Evolutionary conservation across 2,888 invertebrate genomes (phyloP).

Genomic region (Psylliodes chrysocephalus): DNA sequence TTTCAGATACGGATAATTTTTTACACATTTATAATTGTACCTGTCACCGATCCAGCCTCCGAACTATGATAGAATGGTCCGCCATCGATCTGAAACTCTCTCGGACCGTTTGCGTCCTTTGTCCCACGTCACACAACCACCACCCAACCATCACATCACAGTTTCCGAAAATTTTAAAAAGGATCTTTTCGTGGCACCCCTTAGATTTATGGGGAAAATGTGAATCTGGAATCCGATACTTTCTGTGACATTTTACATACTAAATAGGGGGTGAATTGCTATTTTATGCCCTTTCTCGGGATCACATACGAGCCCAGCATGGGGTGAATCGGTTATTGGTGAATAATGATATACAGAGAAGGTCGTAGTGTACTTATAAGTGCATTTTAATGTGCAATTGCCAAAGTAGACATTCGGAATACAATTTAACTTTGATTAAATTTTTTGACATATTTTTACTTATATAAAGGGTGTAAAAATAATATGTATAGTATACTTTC

Average conservation of each 20-base stretch:
- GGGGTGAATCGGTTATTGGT: too few species aligned
- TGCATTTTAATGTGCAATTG: too few species aligned
- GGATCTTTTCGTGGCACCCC: background rate
- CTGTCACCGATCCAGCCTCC: background rate
- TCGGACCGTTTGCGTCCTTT: background rate
- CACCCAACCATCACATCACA: too few species aligned
- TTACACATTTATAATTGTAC: too few species aligned
- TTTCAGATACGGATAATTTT: too few species aligned
- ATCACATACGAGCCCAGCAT: background rate
- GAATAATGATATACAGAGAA: too few species aligned
- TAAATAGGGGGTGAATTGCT: slow-evolving; percentile 5
- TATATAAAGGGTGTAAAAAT: too few species aligned
- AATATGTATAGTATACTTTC: too few species aligned
- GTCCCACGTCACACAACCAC: background rate
- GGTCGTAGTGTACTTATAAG: too few species aligned
- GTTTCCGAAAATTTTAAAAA: slow-evolving; percentile 2
- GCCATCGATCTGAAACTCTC: background rate
- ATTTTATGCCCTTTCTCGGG: background rate
- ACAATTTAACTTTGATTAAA: too few species aligned
- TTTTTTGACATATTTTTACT: too few species aligned
- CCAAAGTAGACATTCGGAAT: too few species aligned
- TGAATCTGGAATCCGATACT: background rate
- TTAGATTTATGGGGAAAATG: background rate
- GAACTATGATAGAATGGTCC: background rate
- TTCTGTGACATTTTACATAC: slow-evolving; percentile 1